Percentiles rank a stretch among this genome's conserved stretches.
Conservation (phyloP, 30 jellyfish, hydroid and myxozoan species). For the Haliclystus octoradiatus region DNA sequence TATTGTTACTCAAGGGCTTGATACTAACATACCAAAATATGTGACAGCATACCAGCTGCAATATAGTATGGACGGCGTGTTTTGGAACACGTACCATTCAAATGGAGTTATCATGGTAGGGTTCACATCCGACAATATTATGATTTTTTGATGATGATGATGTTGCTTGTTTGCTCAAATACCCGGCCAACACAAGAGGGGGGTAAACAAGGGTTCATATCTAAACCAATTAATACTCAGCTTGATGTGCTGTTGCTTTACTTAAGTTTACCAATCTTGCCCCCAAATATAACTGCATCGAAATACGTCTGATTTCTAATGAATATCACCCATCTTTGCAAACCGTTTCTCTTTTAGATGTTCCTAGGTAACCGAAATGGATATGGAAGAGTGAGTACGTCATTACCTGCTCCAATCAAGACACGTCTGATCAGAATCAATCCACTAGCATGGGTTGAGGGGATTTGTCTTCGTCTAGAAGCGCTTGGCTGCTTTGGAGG, state of each 20-base stretch:
- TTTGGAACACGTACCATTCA: constrained; percentile 48
- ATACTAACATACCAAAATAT: constrained; percentile 47
- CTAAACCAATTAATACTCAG: too few species aligned
- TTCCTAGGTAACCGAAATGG: constrained; percentile 66
- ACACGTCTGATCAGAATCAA: constrained; percentile 71
- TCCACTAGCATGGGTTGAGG: constrained; percentile 73
- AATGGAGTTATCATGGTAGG: not conserved
- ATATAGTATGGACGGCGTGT: constrained; percentile 64
- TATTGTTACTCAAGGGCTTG: constrained; percentile 88
- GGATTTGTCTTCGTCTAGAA: constrained; percentile 89
- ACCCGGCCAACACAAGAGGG: too few species aligned
- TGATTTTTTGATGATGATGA: too few species aligned
- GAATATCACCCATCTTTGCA: too few species aligned
- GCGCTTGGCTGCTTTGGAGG: constrained; percentile 79
- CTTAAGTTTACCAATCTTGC: too few species aligned
- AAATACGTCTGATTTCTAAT: too few species aligned
- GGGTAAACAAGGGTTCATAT: too few species aligned
- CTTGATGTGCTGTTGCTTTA: too few species aligned
- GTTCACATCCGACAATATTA: not conserved
- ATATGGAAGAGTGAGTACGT: constrained; percentile 1
- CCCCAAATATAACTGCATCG: too few species aligned
- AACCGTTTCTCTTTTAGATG: constrained; percentile 9
- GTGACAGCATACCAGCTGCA: constrained; percentile 72
- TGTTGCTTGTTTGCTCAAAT: too few species aligned
- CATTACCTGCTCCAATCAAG: constrained; percentile 49